Base-by-base conservation (phyloP, 2,888 invertebrate species). In the Bellardia pandia region DNA sequence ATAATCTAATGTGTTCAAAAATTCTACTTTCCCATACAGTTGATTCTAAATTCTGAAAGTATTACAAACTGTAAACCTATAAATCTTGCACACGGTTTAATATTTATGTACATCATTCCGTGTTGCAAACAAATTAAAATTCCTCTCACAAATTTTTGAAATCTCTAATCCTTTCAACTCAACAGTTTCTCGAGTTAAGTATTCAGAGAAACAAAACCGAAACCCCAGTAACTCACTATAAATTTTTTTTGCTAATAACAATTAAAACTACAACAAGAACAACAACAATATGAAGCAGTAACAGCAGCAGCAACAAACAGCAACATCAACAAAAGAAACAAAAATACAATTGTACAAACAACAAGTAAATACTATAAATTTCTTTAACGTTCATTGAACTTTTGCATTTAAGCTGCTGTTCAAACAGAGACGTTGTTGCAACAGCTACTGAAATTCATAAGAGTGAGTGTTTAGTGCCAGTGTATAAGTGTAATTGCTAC, bases 311-410 rank as follows among this genome's bases (percentile, higher is more conserved):
- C 23, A 56, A n/a, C 23, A 62, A 33, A n/a, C 23, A 62, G 16
- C 14, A 71, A 53, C 48, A 74, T 11, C 42, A 77, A 42, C 77
- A 72, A 42, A 40, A 77, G 16, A 45, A 80, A 48, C 48, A 81
- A 14, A 76, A 71, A 76, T 48, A 58, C 56, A 72, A 81, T 45
- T 81, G 56, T 66, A 74, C 45, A 64, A 81, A 81, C 66, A 42
- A 81, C 74, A 79, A 83, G 72, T 66, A 82, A 80, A 88, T 69
- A 83, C 79, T 60, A 86, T 83, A 82, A 88, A 88, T 81, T 86
- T 88, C 79, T 85, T 85, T 51, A 82, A 76, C 82, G 88, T 88
- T 88, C 88, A 88, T 69, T 86, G 86, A 88, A 88, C 88, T 86
- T 88, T 85, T 79, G 37, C 77, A 83, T 83, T 85, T 74, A 79